Conservation (phyloP, 1,140 invertebrate genomes). For the Eubasilissa regina region DNA sequence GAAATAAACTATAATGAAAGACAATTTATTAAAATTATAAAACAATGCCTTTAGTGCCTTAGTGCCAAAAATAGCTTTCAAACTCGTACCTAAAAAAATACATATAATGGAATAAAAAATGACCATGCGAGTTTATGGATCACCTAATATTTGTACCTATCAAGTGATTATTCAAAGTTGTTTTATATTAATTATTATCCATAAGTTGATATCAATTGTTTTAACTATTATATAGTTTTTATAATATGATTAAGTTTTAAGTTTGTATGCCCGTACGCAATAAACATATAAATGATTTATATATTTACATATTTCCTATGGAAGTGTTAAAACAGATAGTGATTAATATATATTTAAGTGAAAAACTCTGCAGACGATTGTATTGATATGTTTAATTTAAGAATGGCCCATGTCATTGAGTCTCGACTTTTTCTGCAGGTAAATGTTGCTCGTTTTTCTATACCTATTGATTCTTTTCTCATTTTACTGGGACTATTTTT, state of each 20-base stretch:
- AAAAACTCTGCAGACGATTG: background rate
- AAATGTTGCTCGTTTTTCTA: background rate
- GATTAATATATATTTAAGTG: constrained; percentile 22
- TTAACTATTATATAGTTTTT: constrained; percentile 53
- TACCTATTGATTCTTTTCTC: background rate
- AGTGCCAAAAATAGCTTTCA: constrained; percentile 40
- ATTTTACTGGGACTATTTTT: constrained; percentile 3
- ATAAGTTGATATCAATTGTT: constrained; percentile 42
- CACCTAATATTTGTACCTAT: constrained; percentile 39
- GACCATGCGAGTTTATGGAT: constrained; percentile 28
- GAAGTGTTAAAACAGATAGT: constrained; percentile 43
- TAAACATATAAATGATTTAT: constrained; percentile 42
- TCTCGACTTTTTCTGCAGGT: background rate
- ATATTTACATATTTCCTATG: constrained; percentile 57
- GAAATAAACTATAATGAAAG: background rate
- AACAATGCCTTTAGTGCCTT: constrained; percentile 31
- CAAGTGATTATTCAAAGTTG: no score
- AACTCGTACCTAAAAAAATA: constrained; percentile 41
- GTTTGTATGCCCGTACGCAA: constrained; percentile 28
- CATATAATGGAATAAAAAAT: constrained; percentile 16
- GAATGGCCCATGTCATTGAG: background rate
- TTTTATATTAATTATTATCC: background rate
- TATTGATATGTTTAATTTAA: background rate
- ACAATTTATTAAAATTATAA: constrained; percentile 30
- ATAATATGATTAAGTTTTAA: constrained; percentile 47